A percentile compares a stretch with the other conserved stretches of the same genome.
Conservation (phyloP, 2,888 invertebrate species). For the Epiblema foenella region DNA sequence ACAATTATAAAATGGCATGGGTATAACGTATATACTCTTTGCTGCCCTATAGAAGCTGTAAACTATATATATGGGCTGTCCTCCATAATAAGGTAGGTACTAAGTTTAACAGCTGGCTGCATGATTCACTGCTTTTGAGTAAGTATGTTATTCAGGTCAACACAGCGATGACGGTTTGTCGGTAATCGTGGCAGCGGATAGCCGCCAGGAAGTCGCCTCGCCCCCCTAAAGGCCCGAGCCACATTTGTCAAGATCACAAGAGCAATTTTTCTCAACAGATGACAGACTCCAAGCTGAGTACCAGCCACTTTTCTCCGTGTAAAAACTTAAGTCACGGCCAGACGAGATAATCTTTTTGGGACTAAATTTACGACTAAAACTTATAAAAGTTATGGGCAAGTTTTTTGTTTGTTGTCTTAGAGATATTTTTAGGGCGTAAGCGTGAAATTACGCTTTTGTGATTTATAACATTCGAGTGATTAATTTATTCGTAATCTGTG, state of each 20-base stretch:
- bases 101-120: neutral
- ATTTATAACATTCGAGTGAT: constrained; percentile 31
- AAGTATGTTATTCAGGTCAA: constrained; percentile 5
- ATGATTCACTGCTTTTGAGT: neutral
- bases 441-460: constrained; percentile 24
- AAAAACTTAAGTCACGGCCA: constrained; percentile 47
- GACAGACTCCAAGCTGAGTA: constrained; percentile 47
- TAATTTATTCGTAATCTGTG: constrained; percentile 35
- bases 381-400: constrained; percentile 30
- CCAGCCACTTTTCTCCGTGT: constrained; percentile 44
- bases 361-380: constrained; percentile 42
- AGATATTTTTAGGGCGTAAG: constrained; percentile 23
- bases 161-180: neutral
- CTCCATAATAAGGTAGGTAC: neutral
- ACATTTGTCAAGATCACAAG: constrained; percentile 58
- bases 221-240: constrained; percentile 39
- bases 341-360: constrained; percentile 45
- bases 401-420: constrained; percentile 31
- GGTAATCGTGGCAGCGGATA: constrained; percentile 4
- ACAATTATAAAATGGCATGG: too few relatives aligned
- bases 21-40: too few relatives aligned
- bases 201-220: constrained; percentile 2
- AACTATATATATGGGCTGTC: neutral
- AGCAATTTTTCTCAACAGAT: constrained; percentile 52
- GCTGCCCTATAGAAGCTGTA: neutral